Evolutionary conservation across 2,113 vertebrate genomes (phyloP).

Genomic region (Odobenus rosmarus): DNA sequence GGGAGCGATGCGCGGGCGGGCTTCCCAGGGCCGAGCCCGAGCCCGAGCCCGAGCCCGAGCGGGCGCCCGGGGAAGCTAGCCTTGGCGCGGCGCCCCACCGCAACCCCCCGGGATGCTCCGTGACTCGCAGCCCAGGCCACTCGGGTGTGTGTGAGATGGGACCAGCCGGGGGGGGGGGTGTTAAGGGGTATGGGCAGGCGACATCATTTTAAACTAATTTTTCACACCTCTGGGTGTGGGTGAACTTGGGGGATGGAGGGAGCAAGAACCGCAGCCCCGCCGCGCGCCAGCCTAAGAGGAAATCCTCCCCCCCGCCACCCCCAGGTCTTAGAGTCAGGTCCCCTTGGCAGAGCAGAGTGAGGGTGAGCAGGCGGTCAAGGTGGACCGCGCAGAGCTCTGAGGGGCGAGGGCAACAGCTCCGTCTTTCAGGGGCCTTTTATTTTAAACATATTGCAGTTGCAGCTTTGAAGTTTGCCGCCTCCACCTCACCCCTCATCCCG

Average conservation of each 20-base stretch:
- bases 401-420: constrained; percentile 9
- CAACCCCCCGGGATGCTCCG: constrained; percentile 75
- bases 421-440: constrained; percentile 11
- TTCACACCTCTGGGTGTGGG: constrained; percentile 74
- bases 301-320: constrained; percentile 54
- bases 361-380: constrained; percentile 56
- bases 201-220: constrained; percentile 86
- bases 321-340: constrained; percentile 78
- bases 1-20: constrained; percentile 66
- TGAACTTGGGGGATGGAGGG: constrained; percentile 85
- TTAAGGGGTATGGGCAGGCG: constrained; percentile 76
- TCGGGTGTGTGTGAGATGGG: constrained; percentile 81
- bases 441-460: constrained; percentile 75
- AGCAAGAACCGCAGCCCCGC: constrained; percentile 82
- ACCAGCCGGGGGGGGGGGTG: constrained; percentile 71
- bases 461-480: constrained; percentile 82
- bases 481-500: constrained; percentile 49
- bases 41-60: constrained; percentile 63
- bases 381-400: constrained; percentile 35
- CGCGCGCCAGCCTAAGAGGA: constrained; percentile 79
- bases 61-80: constrained; percentile 64
- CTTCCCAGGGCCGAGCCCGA: constrained; percentile 76
- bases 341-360: constrained; percentile 73
- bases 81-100: constrained; percentile 71
- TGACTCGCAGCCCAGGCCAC: constrained; percentile 82